Evolutionary conservation across 2,888 invertebrate genomes (phyloP).

Genomic region (Hedychridium roseum): DNA sequence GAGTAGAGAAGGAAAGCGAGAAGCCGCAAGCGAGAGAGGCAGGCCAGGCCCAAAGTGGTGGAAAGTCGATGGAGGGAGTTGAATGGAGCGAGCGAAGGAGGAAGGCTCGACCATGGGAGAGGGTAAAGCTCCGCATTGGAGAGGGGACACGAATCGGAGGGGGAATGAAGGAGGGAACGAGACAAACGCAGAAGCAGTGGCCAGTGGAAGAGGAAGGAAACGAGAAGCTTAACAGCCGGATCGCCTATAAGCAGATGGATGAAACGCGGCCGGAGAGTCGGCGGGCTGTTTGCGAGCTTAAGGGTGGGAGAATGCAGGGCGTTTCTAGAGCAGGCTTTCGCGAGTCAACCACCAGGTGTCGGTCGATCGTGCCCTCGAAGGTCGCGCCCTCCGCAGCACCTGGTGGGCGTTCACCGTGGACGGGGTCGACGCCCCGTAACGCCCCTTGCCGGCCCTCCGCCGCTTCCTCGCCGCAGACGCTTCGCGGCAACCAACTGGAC

Average conservation of each 20-base stretch:
- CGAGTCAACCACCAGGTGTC: slow-evolving; percentile 31
- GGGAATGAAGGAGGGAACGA: too few relatives aligned
- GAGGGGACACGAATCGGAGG: too few relatives aligned
- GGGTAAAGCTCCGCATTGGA: too few relatives aligned
- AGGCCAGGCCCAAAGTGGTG: too few relatives aligned
- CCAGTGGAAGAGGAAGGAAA: neutral
- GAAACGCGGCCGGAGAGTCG: neutral
- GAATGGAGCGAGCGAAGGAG: too few relatives aligned
- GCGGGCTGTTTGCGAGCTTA: neutral
- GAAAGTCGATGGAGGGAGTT: too few relatives aligned
- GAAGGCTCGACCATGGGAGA: too few relatives aligned
- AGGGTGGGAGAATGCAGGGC: slow-evolving; percentile 21
- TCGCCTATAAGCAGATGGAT: slow-evolving; percentile 28
- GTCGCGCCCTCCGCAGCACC: slow-evolving; percentile 22
- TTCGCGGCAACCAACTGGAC: slow-evolving; percentile 62
- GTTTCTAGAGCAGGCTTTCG: slow-evolving; percentile 8
- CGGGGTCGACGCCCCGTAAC: slow-evolving; percentile 35
- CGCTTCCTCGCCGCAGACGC: slow-evolving; percentile 56
- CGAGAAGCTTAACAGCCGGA: slow-evolving; percentile 22
- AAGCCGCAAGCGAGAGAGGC: too few relatives aligned
- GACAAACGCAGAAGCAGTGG: too few relatives aligned
- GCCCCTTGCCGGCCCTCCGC: slow-evolving; percentile 40
- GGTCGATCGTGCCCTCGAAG: slow-evolving; percentile 21
- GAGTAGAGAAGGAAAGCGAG: too few relatives aligned
- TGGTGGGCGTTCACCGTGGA: slow-evolving; percentile 22